Conservation (phyloP, 35 echinoderm and acorn worm species). For the Eucidaris tribuloides region DNA sequence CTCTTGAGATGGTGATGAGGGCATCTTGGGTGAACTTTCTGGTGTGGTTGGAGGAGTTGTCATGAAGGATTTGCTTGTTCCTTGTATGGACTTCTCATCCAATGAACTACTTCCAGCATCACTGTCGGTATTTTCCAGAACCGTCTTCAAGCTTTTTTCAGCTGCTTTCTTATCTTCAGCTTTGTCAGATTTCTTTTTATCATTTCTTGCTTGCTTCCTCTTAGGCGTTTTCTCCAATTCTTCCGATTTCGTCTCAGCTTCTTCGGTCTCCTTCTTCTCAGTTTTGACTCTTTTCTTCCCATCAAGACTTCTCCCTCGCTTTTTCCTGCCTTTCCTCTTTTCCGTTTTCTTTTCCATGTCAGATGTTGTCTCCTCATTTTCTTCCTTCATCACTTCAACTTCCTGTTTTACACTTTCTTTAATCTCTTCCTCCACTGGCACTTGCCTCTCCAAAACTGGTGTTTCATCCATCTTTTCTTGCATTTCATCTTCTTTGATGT, state of each 20-base stretch:
- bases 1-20: conserved; percentile 61
- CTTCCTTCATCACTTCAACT: background rate
- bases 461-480: conserved; percentile 25
- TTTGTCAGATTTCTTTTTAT: conserved; percentile 18
- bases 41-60: conserved; percentile 93
- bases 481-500: conserved; percentile 14
- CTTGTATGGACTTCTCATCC: background rate
- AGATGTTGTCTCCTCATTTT: background rate
- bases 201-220: conserved; percentile 39
- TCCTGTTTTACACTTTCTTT: conserved; percentile 33
- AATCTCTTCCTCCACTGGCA: conserved; percentile 19
- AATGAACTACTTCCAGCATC: background rate
- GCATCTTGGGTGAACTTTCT: conserved; percentile 53
- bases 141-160: background rate
- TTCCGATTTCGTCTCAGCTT: conserved; percentile 31
- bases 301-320: conserved; percentile 30
- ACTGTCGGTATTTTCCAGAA: background rate
- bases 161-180: background rate
- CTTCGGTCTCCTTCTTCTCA: conserved; percentile 15
- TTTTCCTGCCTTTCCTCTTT: conserved; percentile 19
- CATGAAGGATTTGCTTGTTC: conserved; percentile 9
- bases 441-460: conserved; percentile 2
- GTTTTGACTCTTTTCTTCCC: conserved; percentile 33
- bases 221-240: background rate
- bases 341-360: conserved; percentile 21